phyloP scores from a whole-genome alignment of 2,888 invertebrate genomes.

The Pachydiplax longipennis region DNA sequence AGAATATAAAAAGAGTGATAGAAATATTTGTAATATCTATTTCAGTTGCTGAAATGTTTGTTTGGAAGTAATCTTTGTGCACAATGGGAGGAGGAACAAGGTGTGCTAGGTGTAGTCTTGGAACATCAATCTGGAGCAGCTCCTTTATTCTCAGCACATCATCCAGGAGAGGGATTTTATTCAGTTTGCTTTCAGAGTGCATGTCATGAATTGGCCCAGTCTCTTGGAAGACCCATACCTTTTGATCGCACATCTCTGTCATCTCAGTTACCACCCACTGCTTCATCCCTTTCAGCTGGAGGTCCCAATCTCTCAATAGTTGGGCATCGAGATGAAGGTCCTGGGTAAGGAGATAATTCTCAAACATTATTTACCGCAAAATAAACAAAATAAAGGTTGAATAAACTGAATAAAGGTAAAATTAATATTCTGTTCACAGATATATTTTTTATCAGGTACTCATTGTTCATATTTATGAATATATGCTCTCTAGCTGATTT shows the following conservation, averaged over 20 bases:
- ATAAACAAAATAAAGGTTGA: too few relatives aligned
- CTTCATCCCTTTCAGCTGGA: not conserved
- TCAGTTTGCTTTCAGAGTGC: slow-evolving; percentile 59
- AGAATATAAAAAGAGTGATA: not conserved
- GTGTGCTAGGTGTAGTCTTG: not conserved
- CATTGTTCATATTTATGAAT: too few relatives aligned
- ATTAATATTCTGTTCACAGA: too few relatives aligned
- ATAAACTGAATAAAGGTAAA: too few relatives aligned
- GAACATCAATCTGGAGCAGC: not conserved
- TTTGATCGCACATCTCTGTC: slow-evolving; percentile 14
- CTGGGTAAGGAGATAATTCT: not conserved
- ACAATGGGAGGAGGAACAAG: slow-evolving; percentile 54
- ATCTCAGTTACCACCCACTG: not conserved
- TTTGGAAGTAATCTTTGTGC: slow-evolving; percentile 76
- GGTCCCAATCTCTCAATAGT: not conserved
- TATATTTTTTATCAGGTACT: too few relatives aligned
- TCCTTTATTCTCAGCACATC: not conserved
- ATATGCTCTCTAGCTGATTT: too few relatives aligned
- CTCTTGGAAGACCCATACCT: slow-evolving; percentile 12
- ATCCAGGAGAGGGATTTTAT: slow-evolving; percentile 57
- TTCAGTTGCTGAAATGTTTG: slow-evolving; percentile 69
- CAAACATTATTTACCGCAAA: not conserved
- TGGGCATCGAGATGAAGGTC: not conserved
- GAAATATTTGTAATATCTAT: slow-evolving; percentile 26
- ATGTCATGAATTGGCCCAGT: slow-evolving; percentile 55